Evolutionary conservation across 1,140 invertebrate genomes (phyloP).

Genomic region (Pogonognathellus flavescens): DNA sequence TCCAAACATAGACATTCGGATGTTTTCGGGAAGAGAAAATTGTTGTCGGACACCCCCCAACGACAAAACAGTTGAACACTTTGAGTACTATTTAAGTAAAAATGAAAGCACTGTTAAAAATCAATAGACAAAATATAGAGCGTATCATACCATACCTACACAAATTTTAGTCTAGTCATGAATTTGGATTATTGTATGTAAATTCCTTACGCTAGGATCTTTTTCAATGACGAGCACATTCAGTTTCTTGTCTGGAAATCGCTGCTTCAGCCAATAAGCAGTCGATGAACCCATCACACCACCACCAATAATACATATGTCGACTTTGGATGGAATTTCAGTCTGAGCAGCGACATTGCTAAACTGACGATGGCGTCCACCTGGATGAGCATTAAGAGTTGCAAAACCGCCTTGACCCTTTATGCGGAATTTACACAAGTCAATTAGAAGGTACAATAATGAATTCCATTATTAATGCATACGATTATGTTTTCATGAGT

Average conservation of each 20-base stretch:
- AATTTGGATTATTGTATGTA: too few relatives aligned
- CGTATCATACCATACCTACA: too few relatives aligned
- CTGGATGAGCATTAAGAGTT: too few relatives aligned
- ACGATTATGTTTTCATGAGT: too few relatives aligned
- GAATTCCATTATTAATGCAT: too few relatives aligned
- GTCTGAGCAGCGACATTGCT: not conserved
- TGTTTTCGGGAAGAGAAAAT: constrained; percentile 94
- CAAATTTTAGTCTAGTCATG: too few relatives aligned
- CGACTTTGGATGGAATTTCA: constrained; percentile 74
- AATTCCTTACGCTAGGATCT: constrained; percentile 81
- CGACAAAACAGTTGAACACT: constrained; percentile 83
- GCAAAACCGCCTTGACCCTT: too few relatives aligned
- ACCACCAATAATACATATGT: constrained; percentile 93
- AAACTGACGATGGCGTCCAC: not conserved
- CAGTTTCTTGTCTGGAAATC: constrained; percentile 75
- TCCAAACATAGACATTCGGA: constrained; percentile 90
- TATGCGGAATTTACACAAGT: too few relatives aligned
- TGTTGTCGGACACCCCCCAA: constrained; percentile 91
- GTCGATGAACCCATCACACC: constrained; percentile 82
- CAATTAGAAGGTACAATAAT: too few relatives aligned
- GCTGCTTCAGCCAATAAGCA: constrained; percentile 91
- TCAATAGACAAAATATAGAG: too few relatives aligned
- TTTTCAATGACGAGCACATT: constrained; percentile 88
- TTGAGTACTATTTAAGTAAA: constrained; percentile 82
- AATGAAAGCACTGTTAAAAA: too few relatives aligned